phyloP scores from a whole-genome alignment of 2,797 vertebrate genomes.

The Aulostomus chinensis region DNA sequence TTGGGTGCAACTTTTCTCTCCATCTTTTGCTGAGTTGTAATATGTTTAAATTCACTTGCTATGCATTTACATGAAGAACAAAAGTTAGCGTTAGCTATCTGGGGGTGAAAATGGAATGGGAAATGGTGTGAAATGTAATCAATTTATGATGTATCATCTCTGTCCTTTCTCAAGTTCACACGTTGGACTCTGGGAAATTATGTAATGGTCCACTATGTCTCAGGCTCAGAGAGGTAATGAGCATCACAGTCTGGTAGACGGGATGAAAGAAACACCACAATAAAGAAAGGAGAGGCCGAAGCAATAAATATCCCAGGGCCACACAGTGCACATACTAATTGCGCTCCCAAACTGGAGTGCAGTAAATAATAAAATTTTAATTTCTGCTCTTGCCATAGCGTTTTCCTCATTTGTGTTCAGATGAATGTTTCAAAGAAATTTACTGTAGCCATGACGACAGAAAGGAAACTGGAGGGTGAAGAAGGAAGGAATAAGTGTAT shows the following conservation, averaged over 20 bases:
- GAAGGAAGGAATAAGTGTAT: neutral
- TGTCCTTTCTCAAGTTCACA: conserved; percentile 89
- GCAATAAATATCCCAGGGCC: conserved; percentile 84
- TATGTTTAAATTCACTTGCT: too few species aligned
- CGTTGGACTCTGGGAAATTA: conserved; percentile 86
- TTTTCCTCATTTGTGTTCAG: conserved; percentile 79
- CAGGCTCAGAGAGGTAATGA: conserved; percentile 85
- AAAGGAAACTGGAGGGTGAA: conserved; percentile 38
- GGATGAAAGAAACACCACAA: conserved; percentile 83
- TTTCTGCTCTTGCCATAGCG: conserved; percentile 84
- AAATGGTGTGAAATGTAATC: conserved; percentile 56
- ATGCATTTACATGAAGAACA: too few species aligned
- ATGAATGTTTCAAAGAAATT: conserved; percentile 89
- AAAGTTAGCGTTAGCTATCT: too few species aligned
- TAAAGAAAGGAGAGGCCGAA: conserved; percentile 71
- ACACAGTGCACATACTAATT: conserved; percentile 93
- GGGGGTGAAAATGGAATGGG: conserved; percentile 85
- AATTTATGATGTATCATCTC: conserved; percentile 63
- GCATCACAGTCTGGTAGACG: conserved; percentile 78
- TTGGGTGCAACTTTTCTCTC: too few species aligned
- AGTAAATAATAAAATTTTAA: conserved; percentile 99
- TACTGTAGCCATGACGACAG: conserved; percentile 75
- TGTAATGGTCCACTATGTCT: conserved; percentile 87
- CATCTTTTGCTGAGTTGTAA: too few species aligned
- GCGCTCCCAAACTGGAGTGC: conserved; percentile 83